A percentile compares a stretch with the other conserved stretches of the same genome.
These are phyloP conservation scores for Bilobella aurantiaca DNA, from an alignment of 1,140 invertebrate genomes.

Conservation along the genomic window DNA sequence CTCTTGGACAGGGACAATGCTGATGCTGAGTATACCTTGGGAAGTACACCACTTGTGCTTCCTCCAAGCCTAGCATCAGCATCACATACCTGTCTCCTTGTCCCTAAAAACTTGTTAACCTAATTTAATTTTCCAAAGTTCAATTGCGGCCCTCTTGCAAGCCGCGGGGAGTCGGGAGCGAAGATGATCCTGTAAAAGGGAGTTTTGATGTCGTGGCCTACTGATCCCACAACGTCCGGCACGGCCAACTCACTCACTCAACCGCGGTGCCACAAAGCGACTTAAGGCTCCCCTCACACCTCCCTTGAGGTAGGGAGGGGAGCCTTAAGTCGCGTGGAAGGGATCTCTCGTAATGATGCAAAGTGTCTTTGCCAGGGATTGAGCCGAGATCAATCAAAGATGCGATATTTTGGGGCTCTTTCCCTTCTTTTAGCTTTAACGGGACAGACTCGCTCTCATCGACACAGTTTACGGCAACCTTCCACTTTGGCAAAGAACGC, in stretches of 20 bases:
- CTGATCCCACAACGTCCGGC: slow-evolving; percentile 30
- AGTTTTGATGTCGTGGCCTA: slow-evolving; percentile 31
- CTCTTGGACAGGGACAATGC: too few relatives aligned
- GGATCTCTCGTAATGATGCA: too few relatives aligned
- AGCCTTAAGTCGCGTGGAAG: too few relatives aligned
- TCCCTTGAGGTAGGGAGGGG: too few relatives aligned
- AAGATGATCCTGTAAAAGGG: not conserved
- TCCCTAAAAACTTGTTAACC: not conserved
- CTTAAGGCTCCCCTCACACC: too few relatives aligned
- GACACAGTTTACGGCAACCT: slow-evolving; percentile 14
- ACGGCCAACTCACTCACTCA: not conserved
- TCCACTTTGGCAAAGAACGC: too few relatives aligned
- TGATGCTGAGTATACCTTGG: too few relatives aligned
- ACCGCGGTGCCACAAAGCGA: too few relatives aligned
- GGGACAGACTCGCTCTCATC: slow-evolving; percentile 36
- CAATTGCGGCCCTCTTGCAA: not conserved
- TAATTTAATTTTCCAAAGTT: slow-evolving; percentile 3
- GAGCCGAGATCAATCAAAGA: slow-evolving; percentile 1
- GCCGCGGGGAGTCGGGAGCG: not conserved
- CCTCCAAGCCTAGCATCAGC: not conserved
- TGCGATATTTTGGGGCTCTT: slow-evolving; percentile 31
- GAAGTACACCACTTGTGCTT: too few relatives aligned
- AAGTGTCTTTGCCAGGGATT: too few relatives aligned
- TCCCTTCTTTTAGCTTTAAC: slow-evolving; percentile 12
- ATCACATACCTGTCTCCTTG: not conserved